Conservation (phyloP, 2,113 vertebrate genomes). For the Tautogolabrus adspersus region DNA sequence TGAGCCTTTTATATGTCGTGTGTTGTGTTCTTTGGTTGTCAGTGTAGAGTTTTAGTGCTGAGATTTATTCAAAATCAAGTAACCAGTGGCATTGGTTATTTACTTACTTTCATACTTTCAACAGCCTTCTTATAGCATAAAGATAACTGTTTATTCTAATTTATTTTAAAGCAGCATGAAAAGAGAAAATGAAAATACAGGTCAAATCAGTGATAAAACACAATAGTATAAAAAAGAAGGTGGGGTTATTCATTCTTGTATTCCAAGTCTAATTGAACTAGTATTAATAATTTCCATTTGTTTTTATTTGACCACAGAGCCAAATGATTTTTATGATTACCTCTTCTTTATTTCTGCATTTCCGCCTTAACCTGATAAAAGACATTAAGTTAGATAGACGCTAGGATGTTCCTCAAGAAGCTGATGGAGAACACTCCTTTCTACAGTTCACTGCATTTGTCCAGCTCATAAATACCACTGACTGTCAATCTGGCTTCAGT, state of each 20-base stretch:
- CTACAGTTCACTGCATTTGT: not conserved
- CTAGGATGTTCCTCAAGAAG: not conserved
- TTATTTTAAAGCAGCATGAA: not conserved
- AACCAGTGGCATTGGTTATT: not conserved
- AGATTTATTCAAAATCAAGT: not conserved
- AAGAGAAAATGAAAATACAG: too few relatives aligned
- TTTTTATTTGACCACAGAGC: too few relatives aligned
- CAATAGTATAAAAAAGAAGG: too few relatives aligned
- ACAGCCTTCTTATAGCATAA: not conserved
- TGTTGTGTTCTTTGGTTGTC: conserved; percentile 10
- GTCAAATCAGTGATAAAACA: too few relatives aligned
- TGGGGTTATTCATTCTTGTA: too few relatives aligned
- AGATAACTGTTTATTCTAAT: not conserved
- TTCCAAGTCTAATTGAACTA: too few relatives aligned
- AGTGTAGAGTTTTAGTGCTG: conserved; percentile 1
- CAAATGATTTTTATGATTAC: too few relatives aligned
- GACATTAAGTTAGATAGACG: not conserved
- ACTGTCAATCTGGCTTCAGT: conserved; percentile 26
- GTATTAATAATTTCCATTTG: too few relatives aligned
- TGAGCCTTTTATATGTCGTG: not conserved
- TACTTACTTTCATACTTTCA: not conserved
- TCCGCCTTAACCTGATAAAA: too few relatives aligned
- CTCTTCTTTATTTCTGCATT: too few relatives aligned
- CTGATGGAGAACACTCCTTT: conserved; percentile 2
- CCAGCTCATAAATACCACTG: conserved; percentile 42